Base-by-base conservation (phyloP, 2,888 invertebrate genomes). In the Drosophila paranaensis region DNA sequence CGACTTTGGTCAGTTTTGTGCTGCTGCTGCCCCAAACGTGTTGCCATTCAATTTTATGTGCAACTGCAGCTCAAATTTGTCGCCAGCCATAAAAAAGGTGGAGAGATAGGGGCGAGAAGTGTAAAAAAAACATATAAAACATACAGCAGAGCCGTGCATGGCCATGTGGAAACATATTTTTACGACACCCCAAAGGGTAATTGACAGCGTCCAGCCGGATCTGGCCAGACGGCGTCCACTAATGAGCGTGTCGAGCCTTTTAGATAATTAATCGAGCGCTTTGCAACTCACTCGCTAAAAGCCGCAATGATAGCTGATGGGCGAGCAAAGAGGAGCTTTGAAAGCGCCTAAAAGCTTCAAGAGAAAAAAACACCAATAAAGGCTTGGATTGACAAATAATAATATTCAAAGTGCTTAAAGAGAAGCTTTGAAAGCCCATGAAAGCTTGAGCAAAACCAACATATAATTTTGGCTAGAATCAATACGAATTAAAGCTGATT, bases 11-110 rank as follows among this genome's bases (percentile, higher is more conserved):
- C 78, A 76, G 76, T 57, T 68, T 50, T 60, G 20, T 20, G 20
- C 20, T 20, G 45, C 27, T 43, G 54, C 60, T 35, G 55, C 66
- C 63, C 61, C 60, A 71, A 79, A 81, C 82, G 81, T 90, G 89
- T 79, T 76, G 81, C 88, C 85, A 88, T 90, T 87, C 84, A 89
- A 89, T 84, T 88, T 87, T 79, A 90, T 88, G 88, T 73, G 77
- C 82, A 78, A 74, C 74, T 76, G 76, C 78, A 76, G 74, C 70
- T 76, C 74, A 78, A 82, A 82, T 82, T 71, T 77, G 74, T 74
- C 67, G 71, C 56, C 63, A 54, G 6, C 42, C 42, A 56, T 43
- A 56, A 33, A 75, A 65, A 65, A 51, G 20, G 20, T 2, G 65
- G 60, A 35, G 13, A 30, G 48, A 62, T 54, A 20, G 65, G 39